Evolutionary conservation across 2,797 vertebrate genomes (phyloP).

Genomic region (Fringilla coelebs): DNA sequence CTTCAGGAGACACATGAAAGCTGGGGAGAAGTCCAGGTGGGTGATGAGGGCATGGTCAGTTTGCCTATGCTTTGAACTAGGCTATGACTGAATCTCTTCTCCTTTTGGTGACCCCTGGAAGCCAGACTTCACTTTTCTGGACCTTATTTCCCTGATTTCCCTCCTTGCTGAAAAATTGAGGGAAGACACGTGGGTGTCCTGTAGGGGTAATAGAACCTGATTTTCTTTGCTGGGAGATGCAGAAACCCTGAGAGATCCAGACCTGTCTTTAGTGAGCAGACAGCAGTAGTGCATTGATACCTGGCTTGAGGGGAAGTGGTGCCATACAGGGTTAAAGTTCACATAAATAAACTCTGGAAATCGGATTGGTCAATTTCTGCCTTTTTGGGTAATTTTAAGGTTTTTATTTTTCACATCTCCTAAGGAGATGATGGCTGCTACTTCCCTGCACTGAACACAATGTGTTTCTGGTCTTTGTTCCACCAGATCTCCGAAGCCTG

Average conservation of each 20-base stretch:
- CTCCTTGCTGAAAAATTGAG: background rate
- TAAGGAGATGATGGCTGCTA: accelerated
- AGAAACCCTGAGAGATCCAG: background rate
- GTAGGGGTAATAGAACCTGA: background rate
- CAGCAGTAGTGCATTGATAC: accelerated
- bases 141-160: background rate
- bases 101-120: background rate
- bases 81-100: accelerated
- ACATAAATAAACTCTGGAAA: background rate
- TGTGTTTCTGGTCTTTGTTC: background rate
- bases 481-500: constrained; percentile 89
- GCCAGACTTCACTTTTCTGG: background rate
- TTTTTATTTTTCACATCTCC: background rate
- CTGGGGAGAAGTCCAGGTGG: constrained; percentile 82
- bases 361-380: background rate
- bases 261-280: background rate
- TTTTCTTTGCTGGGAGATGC: background rate
- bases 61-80: accelerated
- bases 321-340: background rate
- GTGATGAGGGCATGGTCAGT: accelerated
- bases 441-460: background rate
- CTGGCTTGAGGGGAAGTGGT: background rate
- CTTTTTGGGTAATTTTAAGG: background rate
- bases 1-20: constrained; percentile 82
- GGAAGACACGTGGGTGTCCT: background rate